These are phyloP conservation scores for Halcyon senegalensis DNA, from an alignment of 2,113 vertebrate species.

Conservation along the genomic window DNA sequence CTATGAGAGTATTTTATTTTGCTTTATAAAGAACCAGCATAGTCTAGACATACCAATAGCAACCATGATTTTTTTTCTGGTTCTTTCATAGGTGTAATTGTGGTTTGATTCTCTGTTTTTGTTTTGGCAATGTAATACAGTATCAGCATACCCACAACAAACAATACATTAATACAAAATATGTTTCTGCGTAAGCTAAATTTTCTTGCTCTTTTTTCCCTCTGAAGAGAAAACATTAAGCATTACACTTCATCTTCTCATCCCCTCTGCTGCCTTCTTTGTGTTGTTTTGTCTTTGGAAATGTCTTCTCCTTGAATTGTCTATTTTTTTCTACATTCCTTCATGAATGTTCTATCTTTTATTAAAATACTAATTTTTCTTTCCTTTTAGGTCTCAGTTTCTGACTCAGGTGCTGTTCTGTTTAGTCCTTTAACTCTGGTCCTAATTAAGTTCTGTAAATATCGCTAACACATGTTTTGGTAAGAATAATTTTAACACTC, in stretches of 20 bases:
- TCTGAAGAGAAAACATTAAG: neutral
- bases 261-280: neutral
- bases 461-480: neutral
- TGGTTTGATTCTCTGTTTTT: neutral
- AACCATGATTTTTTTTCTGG: neutral
- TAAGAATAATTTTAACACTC: neutral
- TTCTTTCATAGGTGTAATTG: neutral
- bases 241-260: neutral
- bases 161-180: neutral
- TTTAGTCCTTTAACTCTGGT: neutral
- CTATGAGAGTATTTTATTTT: neutral
- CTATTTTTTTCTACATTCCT: neutral
- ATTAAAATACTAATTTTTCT: neutral
- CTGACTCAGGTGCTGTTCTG: neutral
- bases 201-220: neutral
- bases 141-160: neutral
- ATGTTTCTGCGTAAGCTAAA: neutral
- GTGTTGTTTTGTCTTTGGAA: neutral
- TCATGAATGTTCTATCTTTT: neutral
- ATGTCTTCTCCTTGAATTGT: neutral
- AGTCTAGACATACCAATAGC: neutral
- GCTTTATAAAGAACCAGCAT: neutral
- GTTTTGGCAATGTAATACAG: neutral
- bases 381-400: neutral
- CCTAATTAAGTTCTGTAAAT: neutral